A percentile compares a stretch with the other conserved stretches of the same genome.
These are phyloP conservation scores for Polydrusus tereticollis DNA, from an alignment of 2,888 invertebrate species.

Conservation along the genomic window DNA sequence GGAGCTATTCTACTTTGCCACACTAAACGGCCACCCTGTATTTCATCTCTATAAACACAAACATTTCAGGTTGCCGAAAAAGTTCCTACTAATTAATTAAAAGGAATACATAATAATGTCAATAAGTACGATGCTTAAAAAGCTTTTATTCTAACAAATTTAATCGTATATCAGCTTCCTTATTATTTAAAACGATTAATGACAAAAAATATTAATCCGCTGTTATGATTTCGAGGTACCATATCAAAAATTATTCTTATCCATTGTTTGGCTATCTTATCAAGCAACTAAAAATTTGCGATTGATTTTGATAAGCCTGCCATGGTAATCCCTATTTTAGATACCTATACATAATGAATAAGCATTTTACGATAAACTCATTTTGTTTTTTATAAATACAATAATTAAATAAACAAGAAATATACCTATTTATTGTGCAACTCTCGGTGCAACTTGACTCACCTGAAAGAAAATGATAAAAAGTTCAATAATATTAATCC, in stretches of 20 bases:
- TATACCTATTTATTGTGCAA: background rate
- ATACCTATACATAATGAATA: background rate
- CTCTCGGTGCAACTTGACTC: no score
- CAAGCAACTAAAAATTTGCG: constrained; percentile 9
- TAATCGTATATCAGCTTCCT: no score
- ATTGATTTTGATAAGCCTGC: constrained; percentile 9
- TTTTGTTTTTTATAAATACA: background rate
- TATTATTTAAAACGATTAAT: background rate
- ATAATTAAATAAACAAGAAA: background rate
- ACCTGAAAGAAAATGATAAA: background rate
- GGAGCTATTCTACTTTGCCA: no score
- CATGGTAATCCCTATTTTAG: background rate
- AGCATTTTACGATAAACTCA: background rate
- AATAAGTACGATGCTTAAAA: no score
- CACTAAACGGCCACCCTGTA: no score
- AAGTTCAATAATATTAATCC: background rate
- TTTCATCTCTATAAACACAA: no score
- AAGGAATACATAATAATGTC: no score
- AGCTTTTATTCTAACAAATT: no score
- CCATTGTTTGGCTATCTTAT: constrained; percentile 19
- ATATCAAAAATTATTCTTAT: background rate
- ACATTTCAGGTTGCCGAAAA: no score
- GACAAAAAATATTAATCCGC: background rate
- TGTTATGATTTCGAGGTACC: no score
- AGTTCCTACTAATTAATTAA: no score